Percentiles rank a stretch among this genome's conserved stretches.
Conservation (phyloP, 2,797 vertebrate species). For the Rhabdophis nuchalis region DNA sequence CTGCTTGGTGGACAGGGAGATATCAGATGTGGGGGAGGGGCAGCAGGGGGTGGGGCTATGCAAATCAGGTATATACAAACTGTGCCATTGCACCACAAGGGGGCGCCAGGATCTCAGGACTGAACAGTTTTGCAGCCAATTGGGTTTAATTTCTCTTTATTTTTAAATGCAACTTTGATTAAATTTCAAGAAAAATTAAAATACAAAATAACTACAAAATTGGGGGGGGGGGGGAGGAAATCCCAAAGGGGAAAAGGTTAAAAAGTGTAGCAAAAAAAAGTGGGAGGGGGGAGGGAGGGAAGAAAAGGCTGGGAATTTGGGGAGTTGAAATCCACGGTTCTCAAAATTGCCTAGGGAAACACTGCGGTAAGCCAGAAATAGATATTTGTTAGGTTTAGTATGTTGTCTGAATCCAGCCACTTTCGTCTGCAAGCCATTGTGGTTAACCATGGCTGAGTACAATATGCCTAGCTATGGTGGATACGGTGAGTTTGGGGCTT, state of each 20-base stretch:
- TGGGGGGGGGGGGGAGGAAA: neutral
- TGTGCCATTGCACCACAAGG: neutral
- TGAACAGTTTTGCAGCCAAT: neutral
- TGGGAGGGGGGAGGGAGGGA: no score
- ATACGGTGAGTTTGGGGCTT: neutral
- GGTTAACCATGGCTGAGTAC: neutral
- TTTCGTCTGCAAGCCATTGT: neutral
- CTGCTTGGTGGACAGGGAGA: neutral
- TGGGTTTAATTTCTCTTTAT: fast-evolving
- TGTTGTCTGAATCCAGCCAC: neutral
- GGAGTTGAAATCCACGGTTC: neutral
- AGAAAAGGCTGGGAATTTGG: neutral
- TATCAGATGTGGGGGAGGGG: neutral
- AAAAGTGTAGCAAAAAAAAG: neutral
- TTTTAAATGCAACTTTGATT: neutral
- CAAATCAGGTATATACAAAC: neutral
- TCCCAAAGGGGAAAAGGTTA: neutral
- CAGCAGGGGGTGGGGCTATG: neutral
- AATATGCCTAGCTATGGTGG: neutral
- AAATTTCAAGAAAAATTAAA: neutral
- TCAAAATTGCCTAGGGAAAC: neutral
- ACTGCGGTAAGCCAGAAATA: neutral
- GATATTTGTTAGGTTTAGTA: neutral
- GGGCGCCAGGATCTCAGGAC: conserved; percentile 45
- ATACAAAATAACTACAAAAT: neutral